Conservation (phyloP, 2,888 invertebrate species). For the Phaedon cochleariae region DNA sequence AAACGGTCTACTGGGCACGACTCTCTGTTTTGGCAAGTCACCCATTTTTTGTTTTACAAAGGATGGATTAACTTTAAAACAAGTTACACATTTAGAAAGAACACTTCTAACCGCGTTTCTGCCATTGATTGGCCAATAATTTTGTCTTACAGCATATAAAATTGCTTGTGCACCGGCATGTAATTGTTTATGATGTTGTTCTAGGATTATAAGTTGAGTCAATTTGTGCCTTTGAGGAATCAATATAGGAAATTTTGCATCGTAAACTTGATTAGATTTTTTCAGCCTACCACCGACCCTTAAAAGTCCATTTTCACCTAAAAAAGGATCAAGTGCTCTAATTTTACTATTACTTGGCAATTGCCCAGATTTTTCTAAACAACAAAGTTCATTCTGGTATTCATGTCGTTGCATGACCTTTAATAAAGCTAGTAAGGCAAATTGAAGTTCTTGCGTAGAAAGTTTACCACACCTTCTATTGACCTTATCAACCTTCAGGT, state of each 20-base stretch:
- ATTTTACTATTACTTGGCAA: conserved; percentile 1
- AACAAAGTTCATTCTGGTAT: not conserved
- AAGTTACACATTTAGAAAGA: conserved; percentile 28
- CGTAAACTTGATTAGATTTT: conserved; percentile 23
- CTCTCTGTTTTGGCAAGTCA: conserved; percentile 29
- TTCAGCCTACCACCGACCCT: conserved; percentile 37
- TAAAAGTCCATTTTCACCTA: conserved; percentile 29
- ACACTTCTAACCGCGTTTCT: conserved; percentile 23
- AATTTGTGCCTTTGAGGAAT: conserved; percentile 30
- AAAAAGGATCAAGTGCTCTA: conserved; percentile 21
- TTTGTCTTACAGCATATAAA: conserved; percentile 28
- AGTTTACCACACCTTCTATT: not conserved
- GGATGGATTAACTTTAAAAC: conserved; percentile 28
- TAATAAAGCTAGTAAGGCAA: not conserved
- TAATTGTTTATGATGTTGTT: conserved; percentile 35
- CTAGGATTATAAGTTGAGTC: conserved; percentile 26
- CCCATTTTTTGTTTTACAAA: conserved; percentile 30
- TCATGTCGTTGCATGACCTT: not conserved
- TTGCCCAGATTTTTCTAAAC: not conserved
- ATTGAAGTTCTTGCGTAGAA: not conserved
- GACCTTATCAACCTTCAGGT: not conserved
- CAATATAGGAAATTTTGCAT: conserved; percentile 31
- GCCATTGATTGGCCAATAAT: conserved; percentile 35
- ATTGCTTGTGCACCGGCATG: conserved; percentile 31
- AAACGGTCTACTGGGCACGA: conserved; percentile 34